Base-by-base conservation (phyloP, 2,888 invertebrate genomes). In the Caenorhabditis zanzibari region DNA sequence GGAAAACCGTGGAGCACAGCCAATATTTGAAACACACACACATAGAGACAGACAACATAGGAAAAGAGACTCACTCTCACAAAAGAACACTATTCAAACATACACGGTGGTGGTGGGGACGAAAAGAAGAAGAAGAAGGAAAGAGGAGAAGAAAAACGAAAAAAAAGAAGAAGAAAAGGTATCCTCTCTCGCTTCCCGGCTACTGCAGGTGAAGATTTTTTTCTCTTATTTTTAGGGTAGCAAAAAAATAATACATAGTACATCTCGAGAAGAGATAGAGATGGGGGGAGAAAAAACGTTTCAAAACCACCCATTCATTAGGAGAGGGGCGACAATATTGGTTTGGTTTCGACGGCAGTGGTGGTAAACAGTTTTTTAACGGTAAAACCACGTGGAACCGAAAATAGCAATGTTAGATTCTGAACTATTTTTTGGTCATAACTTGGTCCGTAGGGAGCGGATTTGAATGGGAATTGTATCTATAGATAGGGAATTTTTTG, bases 31-130 rank as follows among this genome's bases (percentile, higher is more conserved):
- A 73, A 73, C 80, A 80, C 72, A 80, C 79, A 72, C 69, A 76
- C 58, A 68, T 10, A 59, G n/a, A 59, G 6, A 59, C 28, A 68
- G 68, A 68, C 52, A 68, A 68, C 68, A 68, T 24, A 54, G 38
- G 54, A 64, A 47, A 58, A 52, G 38, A 35, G 56, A 56, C 24
- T 56, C 56, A 72, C 66, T 66, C 80, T 77, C 69, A 77, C 77
- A 77, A 77, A 77, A 77, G 77, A 77, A 77, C 77, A 77, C 77
- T 77, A 77, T 72, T 80, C 73, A 73, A 73, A 73, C 80, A 73
- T 19, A 54, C 38, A 44, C 58, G 38, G 28, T 16, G 38, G 49
- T 16, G 24, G 54, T 52, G 41, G 35, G 58, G 28, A 26, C 49
- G 59, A 28, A 22, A 52, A 56, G 35, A 38, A 56, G n/a, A 41